A percentile compares a stretch with the other conserved stretches of the same genome.
These are phyloP conservation scores for Polydrusus cervinus DNA, from an alignment of 2,888 invertebrate species.

Conservation along the genomic window DNA sequence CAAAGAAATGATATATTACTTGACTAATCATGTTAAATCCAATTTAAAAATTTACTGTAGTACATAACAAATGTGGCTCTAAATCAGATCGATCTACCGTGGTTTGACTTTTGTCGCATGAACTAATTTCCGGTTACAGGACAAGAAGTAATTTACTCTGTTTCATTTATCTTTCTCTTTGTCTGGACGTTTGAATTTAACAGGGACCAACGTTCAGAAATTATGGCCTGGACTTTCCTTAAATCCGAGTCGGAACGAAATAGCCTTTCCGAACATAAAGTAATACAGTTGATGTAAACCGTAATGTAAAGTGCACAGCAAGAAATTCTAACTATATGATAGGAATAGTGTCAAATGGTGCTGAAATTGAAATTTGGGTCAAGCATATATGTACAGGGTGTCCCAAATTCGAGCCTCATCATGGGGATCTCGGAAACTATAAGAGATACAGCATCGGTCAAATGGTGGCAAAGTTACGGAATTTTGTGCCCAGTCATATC, in stretches of 20 bases:
- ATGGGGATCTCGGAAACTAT: too few species aligned
- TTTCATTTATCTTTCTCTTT: slow-evolving; percentile 67
- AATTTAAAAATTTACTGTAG: slow-evolving; percentile 8
- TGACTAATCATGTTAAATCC: slow-evolving; percentile 5
- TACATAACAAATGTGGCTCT: slow-evolving; percentile 21
- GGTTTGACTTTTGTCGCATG: slow-evolving; percentile 66
- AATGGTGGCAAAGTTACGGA: too few species aligned
- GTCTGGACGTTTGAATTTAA: slow-evolving; percentile 57
- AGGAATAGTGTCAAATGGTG: slow-evolving; percentile 35
- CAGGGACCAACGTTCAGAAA: slow-evolving; percentile 55
- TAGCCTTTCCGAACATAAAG: slow-evolving; percentile 42
- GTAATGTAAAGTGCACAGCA: slow-evolving; percentile 37
- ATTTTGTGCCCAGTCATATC: too few species aligned
- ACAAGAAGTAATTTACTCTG: slow-evolving; percentile 66
- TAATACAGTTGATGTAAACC: slow-evolving; percentile 43
- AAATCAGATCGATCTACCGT: slow-evolving; percentile 47
- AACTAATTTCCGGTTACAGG: slow-evolving; percentile 68
- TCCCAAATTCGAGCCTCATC: too few species aligned
- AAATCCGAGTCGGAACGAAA: slow-evolving; percentile 44
- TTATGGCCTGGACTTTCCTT: slow-evolving; percentile 55
- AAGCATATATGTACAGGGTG: neutral
- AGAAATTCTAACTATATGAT: slow-evolving; percentile 28
- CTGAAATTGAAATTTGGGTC: slow-evolving; percentile 12
- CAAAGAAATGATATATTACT: neutral
- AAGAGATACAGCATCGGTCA: too few species aligned